Percentiles rank a stretch among this genome's conserved stretches.
phyloP scores from a whole-genome alignment of 2,888 invertebrate genomes.

The Melitaea athalia region DNA sequence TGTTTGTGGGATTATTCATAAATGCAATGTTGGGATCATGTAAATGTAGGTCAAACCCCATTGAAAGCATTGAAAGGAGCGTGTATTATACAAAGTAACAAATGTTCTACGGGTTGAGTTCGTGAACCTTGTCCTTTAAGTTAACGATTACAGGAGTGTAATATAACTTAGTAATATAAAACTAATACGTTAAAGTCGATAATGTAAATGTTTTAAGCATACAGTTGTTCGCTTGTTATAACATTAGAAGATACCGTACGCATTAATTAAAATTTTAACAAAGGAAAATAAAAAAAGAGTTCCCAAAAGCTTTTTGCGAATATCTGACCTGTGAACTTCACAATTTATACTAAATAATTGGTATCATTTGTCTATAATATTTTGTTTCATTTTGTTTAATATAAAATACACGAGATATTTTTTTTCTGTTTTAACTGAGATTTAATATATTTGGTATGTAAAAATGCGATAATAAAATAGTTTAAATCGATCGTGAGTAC shows the following conservation, averaged over 20 bases:
- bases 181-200: neutral
- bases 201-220: neutral
- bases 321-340: too few species aligned
- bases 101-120: constrained; percentile 5
- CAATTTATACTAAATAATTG: too few species aligned
- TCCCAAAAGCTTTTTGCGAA: too few species aligned
- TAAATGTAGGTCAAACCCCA: constrained; percentile 14
- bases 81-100: constrained; percentile 12
- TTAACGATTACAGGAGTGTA: constrained; percentile 10
- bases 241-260: too few species aligned
- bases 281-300: too few species aligned
- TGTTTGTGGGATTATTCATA: neutral
- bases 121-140: constrained; percentile 23
- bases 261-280: too few species aligned
- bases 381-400: neutral
- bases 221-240: neutral
- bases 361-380: neutral
- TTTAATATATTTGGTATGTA: too few species aligned
- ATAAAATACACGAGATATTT: too few species aligned
- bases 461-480: too few species aligned
- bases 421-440: too few species aligned
- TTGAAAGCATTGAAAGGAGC: constrained; percentile 4
- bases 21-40: neutral
- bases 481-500: too few species aligned
- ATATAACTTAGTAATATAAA: neutral